These are phyloP conservation scores for Scyliorhinus canicula DNA, from an alignment of 2,797 vertebrate genomes.

Conservation along the genomic window DNA sequence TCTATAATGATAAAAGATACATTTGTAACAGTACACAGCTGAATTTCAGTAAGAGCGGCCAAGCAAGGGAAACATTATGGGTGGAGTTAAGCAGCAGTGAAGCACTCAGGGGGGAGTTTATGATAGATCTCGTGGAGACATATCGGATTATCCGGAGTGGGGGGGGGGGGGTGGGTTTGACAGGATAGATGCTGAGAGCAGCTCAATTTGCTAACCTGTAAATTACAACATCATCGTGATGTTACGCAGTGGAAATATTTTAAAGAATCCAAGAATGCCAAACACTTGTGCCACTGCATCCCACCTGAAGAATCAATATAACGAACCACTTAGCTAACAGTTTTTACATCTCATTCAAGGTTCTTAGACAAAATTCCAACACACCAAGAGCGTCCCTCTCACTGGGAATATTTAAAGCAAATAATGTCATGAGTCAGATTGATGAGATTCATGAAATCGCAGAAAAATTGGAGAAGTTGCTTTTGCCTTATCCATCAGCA, in stretches of 20 bases:
- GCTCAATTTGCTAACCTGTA: not conserved
- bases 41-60: no score
- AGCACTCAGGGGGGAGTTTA: no score
- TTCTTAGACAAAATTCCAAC: not conserved
- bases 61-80: no score
- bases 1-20: no score
- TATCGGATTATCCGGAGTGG: no score
- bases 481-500: not conserved
- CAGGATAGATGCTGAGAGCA: no score
- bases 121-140: no score
- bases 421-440: not conserved
- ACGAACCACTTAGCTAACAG: not conserved
- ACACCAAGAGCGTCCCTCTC: not conserved
- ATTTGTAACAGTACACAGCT: no score
- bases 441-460: constrained; percentile 29
- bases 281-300: not conserved
- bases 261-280: not conserved
- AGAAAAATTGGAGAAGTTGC: constrained; percentile 21
- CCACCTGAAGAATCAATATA: not conserved
- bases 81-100: no score
- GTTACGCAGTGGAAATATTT: not conserved
- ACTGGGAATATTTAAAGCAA: not conserved
- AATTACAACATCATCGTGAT: not conserved
- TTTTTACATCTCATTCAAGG: not conserved
- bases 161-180: no score